Evolutionary conservation across 2,113 vertebrate genomes (phyloP).

Genomic region (Hemiscyllium ocellatum): DNA sequence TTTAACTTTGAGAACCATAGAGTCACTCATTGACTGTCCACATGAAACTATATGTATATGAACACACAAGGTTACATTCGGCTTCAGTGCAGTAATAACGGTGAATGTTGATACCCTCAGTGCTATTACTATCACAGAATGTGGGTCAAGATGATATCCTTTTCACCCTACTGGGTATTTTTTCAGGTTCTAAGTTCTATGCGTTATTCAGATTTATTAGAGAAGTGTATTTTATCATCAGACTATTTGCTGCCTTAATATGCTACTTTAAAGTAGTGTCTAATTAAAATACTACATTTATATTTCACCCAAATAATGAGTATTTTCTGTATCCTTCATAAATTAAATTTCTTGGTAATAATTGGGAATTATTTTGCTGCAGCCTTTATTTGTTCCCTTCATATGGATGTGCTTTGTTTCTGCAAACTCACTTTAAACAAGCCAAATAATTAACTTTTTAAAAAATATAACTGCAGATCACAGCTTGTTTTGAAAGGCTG

Average conservation of each 20-base stretch:
- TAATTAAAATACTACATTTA: background rate
- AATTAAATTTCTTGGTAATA: background rate
- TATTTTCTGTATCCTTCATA: background rate
- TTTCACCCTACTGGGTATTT: background rate
- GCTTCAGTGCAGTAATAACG: no score
- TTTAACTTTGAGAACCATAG: no score
- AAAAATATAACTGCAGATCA: background rate
- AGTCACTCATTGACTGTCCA: no score
- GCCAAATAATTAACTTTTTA: background rate
- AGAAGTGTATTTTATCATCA: background rate
- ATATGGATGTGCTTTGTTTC: background rate
- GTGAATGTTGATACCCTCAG: no score
- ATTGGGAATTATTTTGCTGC: background rate
- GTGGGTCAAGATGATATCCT: background rate
- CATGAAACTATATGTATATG: no score
- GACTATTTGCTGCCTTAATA: background rate
- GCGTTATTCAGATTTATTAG: background rate
- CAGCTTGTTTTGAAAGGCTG: background rate
- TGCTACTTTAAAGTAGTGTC: background rate
- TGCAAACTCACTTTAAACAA: background rate
- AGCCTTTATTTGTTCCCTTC: background rate
- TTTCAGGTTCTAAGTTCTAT: background rate
- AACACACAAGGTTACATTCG: no score
- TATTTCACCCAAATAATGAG: background rate
- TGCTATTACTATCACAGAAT: no score